Evolutionary conservation across 2,113 vertebrate genomes (phyloP).

Genomic region (Gymnorhina tibicen): DNA sequence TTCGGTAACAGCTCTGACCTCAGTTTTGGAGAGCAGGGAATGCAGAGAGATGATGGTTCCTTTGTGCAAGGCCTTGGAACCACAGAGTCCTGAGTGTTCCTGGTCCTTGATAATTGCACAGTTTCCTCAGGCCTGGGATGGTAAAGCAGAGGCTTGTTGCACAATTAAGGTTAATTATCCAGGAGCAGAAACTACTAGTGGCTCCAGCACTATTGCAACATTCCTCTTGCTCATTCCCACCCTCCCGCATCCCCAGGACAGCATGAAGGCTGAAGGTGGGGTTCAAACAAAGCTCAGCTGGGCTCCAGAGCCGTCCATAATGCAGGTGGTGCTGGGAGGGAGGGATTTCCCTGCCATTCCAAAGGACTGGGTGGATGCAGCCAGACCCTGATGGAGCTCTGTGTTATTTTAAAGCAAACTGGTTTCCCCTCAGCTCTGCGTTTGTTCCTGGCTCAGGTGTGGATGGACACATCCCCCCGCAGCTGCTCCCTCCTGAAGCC

Average conservation of each 20-base stretch:
- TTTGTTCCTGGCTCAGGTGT: rapidly evolving
- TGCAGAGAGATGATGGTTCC: not conserved
- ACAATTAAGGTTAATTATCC: slow-evolving; percentile 44
- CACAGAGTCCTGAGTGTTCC: not conserved
- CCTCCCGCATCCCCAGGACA: not conserved
- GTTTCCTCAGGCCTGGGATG: slow-evolving; percentile 40
- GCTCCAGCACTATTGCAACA: not conserved
- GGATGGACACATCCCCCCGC: rapidly evolving
- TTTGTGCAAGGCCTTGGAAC: not conserved
- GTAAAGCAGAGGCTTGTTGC: slow-evolving; percentile 19
- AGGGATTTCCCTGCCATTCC: not conserved
- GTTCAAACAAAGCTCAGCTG: not conserved
- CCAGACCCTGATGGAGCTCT: not conserved
- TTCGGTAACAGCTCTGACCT: not conserved
- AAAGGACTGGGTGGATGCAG: not conserved
- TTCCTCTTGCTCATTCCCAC: not conserved
- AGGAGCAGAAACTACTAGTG: not conserved
- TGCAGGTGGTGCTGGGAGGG: rapidly evolving
- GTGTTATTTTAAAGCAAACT: not conserved
- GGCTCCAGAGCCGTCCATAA: rapidly evolving
- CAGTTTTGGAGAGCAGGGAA: not conserved
- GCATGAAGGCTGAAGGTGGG: not conserved
- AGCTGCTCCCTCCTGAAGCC: not conserved
- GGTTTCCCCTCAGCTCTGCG: not conserved
- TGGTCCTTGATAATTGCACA: not conserved